phyloP scores from a whole-genome alignment of 2,113 vertebrate species.

The Chunga burmeisteri region DNA sequence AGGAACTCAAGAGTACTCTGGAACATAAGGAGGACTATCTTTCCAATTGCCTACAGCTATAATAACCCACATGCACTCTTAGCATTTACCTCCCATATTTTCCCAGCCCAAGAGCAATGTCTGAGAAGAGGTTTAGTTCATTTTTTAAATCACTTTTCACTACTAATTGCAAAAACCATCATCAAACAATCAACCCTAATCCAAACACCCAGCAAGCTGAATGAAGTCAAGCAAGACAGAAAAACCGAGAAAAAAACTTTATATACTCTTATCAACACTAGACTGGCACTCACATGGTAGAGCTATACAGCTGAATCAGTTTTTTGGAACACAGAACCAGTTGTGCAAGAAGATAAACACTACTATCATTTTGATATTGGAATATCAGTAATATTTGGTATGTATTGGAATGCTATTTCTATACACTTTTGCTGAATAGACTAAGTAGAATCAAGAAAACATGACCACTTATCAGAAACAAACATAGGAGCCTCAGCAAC shows the following conservation, averaged over 20 bases:
- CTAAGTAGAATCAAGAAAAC: background rate
- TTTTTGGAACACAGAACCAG: background rate
- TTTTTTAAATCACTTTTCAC: background rate
- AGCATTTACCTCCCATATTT: background rate
- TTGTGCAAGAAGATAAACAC: background rate
- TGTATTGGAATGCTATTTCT: background rate
- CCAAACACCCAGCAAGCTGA: background rate
- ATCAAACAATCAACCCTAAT: background rate
- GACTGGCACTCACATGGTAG: background rate
- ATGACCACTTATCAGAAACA: background rate
- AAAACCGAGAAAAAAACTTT: background rate
- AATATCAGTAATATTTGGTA: background rate
- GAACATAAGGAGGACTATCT: background rate
- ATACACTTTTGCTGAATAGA: background rate
- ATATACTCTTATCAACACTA: background rate
- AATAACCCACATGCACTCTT: background rate
- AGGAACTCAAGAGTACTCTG: background rate
- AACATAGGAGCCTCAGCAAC: background rate
- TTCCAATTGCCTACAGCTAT: background rate
- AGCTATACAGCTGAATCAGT: background rate
- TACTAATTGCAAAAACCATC: background rate
- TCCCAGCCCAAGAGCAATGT: background rate
- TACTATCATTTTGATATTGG: background rate
- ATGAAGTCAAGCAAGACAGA: background rate
- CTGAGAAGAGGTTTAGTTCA: background rate